These are phyloP conservation scores for Columba livia DNA, from an alignment of 2,113 vertebrate genomes.

Conservation along the genomic window DNA sequence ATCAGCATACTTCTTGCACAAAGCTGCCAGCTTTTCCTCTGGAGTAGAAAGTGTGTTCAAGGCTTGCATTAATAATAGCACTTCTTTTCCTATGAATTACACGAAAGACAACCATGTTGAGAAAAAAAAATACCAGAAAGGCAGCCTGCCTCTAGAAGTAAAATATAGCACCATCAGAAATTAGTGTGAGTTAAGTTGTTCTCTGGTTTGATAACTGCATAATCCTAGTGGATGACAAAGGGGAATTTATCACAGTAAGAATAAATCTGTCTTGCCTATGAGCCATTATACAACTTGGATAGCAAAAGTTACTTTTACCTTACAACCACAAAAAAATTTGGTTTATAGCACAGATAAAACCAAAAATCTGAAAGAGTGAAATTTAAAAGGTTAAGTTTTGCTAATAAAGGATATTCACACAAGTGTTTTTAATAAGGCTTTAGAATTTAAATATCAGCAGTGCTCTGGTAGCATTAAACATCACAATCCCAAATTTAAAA, in stretches of 20 bases:
- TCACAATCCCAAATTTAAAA: not conserved
- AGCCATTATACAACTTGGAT: not conserved
- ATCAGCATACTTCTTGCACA: constrained; percentile 99
- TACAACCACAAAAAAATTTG: not conserved
- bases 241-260: not conserved
- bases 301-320: not conserved
- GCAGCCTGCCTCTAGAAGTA: not conserved
- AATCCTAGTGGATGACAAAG: not conserved
- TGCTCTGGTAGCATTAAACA: not conserved
- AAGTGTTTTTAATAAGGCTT: not conserved
- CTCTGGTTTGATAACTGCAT: not conserved
- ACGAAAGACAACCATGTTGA: constrained; percentile 9
- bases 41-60: constrained; percentile 92
- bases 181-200: not conserved
- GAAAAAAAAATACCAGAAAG: not conserved
- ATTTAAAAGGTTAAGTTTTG: not conserved
- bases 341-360: not conserved
- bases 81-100: constrained; percentile 90
- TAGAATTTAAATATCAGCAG: not conserved
- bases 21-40: constrained; percentile 95
- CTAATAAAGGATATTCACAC: not conserved
- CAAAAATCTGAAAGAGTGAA: not conserved
- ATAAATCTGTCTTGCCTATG: not conserved
- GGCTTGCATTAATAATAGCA: constrained; percentile 95
- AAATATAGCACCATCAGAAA: not conserved